Percentiles rank a stretch among this genome's conserved stretches.
Conservation (phyloP, 2,113 vertebrate species). For the Sylvietta virens region DNA sequence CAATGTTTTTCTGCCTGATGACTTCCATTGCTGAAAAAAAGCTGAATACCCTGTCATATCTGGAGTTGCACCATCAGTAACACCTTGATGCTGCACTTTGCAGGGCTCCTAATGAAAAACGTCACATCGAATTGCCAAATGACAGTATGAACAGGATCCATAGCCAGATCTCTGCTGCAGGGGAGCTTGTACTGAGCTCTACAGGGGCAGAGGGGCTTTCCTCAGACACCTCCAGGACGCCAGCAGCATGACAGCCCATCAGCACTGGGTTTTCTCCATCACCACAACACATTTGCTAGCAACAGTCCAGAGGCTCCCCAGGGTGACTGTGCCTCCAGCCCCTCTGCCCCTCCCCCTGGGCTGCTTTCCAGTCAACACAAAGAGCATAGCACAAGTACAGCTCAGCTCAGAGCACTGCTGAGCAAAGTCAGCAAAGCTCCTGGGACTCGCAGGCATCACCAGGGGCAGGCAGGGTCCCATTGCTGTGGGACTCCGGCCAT, state of each 20-base stretch:
- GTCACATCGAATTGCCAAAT: neutral
- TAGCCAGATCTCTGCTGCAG: neutral
- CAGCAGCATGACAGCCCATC: neutral
- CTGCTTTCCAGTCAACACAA: neutral
- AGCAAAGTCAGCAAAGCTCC: neutral
- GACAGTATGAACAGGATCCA: neutral
- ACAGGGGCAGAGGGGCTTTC: neutral
- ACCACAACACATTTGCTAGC: neutral
- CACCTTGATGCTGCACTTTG: neutral
- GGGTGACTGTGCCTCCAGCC: neutral
- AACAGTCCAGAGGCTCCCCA: rapidly evolving
- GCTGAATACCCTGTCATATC: neutral
- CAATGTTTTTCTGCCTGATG: neutral
- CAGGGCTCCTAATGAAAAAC: neutral
- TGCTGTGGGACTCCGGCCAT: rapidly evolving
- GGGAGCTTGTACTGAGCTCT: neutral
- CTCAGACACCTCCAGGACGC: neutral
- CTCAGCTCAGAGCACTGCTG: neutral
- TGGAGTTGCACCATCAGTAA: neutral
- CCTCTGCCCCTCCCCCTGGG: rapidly evolving
- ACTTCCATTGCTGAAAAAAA: neutral
- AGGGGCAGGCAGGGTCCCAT: rapidly evolving
- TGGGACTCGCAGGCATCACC: neutral
- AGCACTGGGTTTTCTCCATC: neutral
- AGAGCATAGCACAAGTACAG: neutral